phyloP scores from a whole-genome alignment of 2,888 invertebrate species.

The Lithophane ornitopus region DNA sequence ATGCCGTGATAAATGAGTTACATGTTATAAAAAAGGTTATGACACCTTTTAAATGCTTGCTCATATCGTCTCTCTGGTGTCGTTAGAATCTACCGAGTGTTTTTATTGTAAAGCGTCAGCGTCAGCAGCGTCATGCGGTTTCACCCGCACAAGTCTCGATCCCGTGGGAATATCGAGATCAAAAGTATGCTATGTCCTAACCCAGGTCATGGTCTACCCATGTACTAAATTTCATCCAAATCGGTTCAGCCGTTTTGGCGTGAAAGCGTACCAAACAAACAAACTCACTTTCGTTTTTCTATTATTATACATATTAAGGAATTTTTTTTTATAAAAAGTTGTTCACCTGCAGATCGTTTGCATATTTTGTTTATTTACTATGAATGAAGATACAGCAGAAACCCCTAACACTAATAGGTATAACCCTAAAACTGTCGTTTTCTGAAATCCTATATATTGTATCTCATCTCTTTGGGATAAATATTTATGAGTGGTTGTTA shows the following conservation, averaged over 20 bases:
- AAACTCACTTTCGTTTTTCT: no score
- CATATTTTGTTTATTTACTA: slow-evolving; percentile 10
- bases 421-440: neutral
- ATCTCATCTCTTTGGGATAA: neutral
- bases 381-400: neutral
- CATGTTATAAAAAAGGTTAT: slow-evolving; percentile 14
- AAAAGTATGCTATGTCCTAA: no score
- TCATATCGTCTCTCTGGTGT: slow-evolving; percentile 14
- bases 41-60: slow-evolving; percentile 22
- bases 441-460: neutral
- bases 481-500: neutral
- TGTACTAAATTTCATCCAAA: no score
- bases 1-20: slow-evolving; percentile 17
- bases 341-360: neutral
- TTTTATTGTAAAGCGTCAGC: neutral
- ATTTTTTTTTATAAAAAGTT: slow-evolving; percentile 21
- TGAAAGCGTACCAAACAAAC: no score
- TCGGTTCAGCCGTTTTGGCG: no score
- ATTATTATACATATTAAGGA: no score
- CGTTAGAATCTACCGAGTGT: neutral
- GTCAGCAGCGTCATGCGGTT: no score
- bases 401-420: neutral
- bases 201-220: no score
- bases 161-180: no score
- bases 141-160: no score